Evolutionary conservation across 2,888 invertebrate genomes (phyloP), one percentile per base, ranked within the genome.

Genomic region (Loripinus fragilis): DNA sequence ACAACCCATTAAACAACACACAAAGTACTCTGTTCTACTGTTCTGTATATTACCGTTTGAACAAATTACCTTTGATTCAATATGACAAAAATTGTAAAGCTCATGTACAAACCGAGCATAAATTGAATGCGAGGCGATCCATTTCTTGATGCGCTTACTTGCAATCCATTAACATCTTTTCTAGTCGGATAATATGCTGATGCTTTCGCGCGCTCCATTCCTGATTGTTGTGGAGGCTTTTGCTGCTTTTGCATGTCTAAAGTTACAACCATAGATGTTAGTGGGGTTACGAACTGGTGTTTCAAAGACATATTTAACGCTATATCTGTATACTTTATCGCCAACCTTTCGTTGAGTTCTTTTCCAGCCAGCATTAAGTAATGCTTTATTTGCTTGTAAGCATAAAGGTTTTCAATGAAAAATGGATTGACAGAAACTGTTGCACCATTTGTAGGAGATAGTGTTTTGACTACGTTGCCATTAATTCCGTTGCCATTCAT

Each of bases 231-330:
- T 45, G 17, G 45, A 3, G 2, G 45, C 7, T 17, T 20, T 45
- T 8, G 3, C 45, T 5, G 17, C 45, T 45, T 45, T 45, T 45
- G 2, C 45, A 45, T 45, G 45, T 12, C 60, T 2, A 23, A 33
- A 17, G 30, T 20, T 8, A 71, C 71, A n/a, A 71, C 60, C 25
- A 71, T 35, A 25, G 71, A 71, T 30, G 71, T 71, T 2, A 71
- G 20, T 5, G 38, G 23, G 10, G 71, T 71, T 30, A 71, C 71
- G 25, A 71, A 71, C 2, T 50, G 52, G 25, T 71, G 30, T 25
- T 5, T 25, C 15, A 71, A 28, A 15, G 71, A 71, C 30, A 71
- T 3, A 20, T 38, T 38, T 10, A 71, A n/a, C 10, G 71, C 71
- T 20, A 45, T 20, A 45, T 45, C 45, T 12, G 45, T 45, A 17